Percentiles rank a stretch among this genome's conserved stretches.
These are phyloP conservation scores for Herpailurus yagouaroundi DNA, from an alignment of 2,113 vertebrate genomes.

Conservation along the genomic window DNA sequence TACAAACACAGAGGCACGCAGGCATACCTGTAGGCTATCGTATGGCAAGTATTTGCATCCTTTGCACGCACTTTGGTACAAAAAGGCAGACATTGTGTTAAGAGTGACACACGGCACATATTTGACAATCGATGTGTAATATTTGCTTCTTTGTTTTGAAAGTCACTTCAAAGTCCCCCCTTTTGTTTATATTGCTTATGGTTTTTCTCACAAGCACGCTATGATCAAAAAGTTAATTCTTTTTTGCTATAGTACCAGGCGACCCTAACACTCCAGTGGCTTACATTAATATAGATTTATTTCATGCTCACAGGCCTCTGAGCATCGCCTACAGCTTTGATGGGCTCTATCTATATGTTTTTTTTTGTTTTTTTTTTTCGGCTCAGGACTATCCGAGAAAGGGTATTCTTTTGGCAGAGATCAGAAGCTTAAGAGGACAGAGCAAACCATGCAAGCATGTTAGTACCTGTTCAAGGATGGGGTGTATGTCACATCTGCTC, in stretches of 20 bases:
- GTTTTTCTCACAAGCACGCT: background rate
- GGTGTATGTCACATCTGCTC: background rate
- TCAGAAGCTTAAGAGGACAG: background rate
- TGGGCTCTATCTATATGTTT: background rate
- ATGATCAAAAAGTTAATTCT: background rate
- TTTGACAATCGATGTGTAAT: background rate
- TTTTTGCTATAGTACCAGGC: slow-evolving; percentile 16
- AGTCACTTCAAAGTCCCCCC: background rate
- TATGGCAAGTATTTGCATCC: background rate
- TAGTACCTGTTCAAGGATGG: background rate
- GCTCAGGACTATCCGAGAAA: background rate
- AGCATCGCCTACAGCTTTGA: background rate
- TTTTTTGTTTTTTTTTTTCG: background rate
- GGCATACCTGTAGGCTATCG: background rate
- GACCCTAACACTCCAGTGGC: background rate
- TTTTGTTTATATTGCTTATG: background rate
- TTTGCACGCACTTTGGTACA: background rate
- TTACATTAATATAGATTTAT: background rate
- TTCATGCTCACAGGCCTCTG: background rate
- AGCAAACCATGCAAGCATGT: background rate
- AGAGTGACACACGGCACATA: background rate
- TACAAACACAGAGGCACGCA: background rate
- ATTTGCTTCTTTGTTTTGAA: background rate
- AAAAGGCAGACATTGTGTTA: background rate
- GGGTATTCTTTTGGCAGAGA: background rate